phyloP scores from a whole-genome alignment of 1,140 invertebrate species.

The Trypoxylus dichotomus region DNA sequence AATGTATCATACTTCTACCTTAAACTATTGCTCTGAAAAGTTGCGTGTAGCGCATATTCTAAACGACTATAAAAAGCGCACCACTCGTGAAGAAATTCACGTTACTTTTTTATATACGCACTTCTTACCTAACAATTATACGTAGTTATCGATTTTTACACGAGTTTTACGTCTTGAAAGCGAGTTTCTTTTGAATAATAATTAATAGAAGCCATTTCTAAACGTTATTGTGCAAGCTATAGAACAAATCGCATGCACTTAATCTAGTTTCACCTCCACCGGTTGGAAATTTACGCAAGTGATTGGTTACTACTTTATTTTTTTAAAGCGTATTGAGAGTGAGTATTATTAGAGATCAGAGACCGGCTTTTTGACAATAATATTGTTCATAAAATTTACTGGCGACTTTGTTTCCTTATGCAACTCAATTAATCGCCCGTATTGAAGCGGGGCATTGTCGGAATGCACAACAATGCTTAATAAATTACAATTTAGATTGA shows the following conservation, averaged over 20 bases:
- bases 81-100: too few species aligned
- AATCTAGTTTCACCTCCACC: neutral
- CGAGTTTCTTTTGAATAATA: too few species aligned
- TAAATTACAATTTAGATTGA: conserved; percentile 20
- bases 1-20: too few species aligned
- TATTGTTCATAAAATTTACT: neutral
- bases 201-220: neutral
- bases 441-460: neutral
- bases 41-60: too few species aligned
- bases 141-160: too few species aligned
- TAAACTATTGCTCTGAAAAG: too few species aligned
- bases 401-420: neutral
- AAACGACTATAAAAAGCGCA: too few species aligned
- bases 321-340: neutral
- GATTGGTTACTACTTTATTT: neutral
- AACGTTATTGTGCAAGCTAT: neutral
- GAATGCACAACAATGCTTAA: neutral
- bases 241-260: neutral
- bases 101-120: too few species aligned
- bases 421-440: conserved; percentile 7
- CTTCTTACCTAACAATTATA: too few species aligned
- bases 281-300: neutral
- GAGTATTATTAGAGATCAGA: neutral
- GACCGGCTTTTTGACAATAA: neutral
- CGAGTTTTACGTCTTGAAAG: too few species aligned